Conservation (phyloP, 2,888 invertebrate genomes). For the Drosophila picticornis region DNA sequence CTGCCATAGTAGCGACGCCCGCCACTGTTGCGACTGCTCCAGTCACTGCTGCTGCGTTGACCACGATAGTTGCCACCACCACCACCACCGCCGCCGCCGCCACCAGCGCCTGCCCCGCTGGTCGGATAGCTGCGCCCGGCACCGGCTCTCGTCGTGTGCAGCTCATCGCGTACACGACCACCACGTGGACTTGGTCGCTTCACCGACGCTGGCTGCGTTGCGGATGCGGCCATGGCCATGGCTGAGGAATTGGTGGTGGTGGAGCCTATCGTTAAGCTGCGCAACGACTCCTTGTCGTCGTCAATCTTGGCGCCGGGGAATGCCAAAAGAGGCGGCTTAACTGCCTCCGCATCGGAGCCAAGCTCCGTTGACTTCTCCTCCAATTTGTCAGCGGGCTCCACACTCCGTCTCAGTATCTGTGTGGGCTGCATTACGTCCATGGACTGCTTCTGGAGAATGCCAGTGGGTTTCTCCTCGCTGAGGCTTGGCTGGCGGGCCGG, state of each 20-base stretch:
- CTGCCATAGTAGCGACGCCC: slow-evolving; percentile 77
- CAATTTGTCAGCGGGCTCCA: slow-evolving; percentile 59
- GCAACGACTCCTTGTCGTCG: slow-evolving; percentile 47
- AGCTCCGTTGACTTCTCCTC: slow-evolving; percentile 35
- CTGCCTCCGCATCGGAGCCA: slow-evolving; percentile 19
- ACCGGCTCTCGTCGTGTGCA: slow-evolving; percentile 27
- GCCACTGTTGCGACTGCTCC: slow-evolving; percentile 84
- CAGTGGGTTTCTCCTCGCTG: slow-evolving; percentile 68
- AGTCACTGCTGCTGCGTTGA: slow-evolving; percentile 82
- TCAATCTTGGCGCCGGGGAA: slow-evolving; percentile 28
- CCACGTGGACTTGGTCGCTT: slow-evolving; percentile 83
- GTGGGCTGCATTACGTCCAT: slow-evolving; percentile 73
- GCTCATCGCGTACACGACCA: slow-evolving; percentile 56
- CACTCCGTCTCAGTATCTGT: slow-evolving; percentile 84
- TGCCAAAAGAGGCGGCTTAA: slow-evolving; percentile 4
- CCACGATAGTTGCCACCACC: slow-evolving; percentile 86
- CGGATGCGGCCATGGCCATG: slow-evolving; percentile 19
- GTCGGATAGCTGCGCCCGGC: slow-evolving; percentile 65
- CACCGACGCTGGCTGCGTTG: slow-evolving; percentile 16
- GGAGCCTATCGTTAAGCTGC: slow-evolving; percentile 22
- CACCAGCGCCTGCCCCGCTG: slow-evolving; percentile 81
- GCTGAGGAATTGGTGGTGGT: slow-evolving; percentile 4
- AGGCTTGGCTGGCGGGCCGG: slow-evolving; percentile 75
- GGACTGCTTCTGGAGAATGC: slow-evolving; percentile 42
- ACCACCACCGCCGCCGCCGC: slow-evolving; percentile 83